These are phyloP conservation scores for Hycleus phaleratus DNA, from an alignment of 1,140 invertebrate species.

Conservation along the genomic window DNA sequence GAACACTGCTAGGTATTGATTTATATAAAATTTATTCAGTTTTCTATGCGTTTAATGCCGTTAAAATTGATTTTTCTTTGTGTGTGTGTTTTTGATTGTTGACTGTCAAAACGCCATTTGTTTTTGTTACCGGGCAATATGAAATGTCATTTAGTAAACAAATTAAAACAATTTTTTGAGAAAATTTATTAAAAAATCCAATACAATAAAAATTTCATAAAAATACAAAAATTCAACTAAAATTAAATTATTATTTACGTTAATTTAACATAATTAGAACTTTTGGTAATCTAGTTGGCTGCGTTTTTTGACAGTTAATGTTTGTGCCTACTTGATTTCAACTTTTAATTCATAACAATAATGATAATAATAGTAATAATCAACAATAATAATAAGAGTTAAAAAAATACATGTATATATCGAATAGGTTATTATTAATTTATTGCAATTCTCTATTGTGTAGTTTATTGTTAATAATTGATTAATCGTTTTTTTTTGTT, in stretches of 20 bases:
- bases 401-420: background rate
- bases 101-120: slow-evolving; percentile 35
- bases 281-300: no score
- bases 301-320: no score
- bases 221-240: no score
- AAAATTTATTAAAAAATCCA: background rate
- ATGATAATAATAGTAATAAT: background rate
- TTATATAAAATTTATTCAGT: background rate
- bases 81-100: background rate
- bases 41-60: background rate
- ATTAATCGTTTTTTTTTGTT: slow-evolving; percentile 2
- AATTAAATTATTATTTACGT: no score
- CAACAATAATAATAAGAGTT: background rate
- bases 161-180: background rate
- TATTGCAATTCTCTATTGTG: background rate
- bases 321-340: no score
- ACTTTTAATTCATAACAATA: background rate
- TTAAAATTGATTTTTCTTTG: no score
- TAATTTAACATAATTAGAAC: no score
- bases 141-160: slow-evolving; percentile 39
- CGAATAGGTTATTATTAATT: background rate
- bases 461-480: background rate
- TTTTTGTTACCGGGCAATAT: slow-evolving; percentile 36
- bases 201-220: background rate
- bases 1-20: background rate